phyloP scores from a whole-genome alignment of 1,140 invertebrate genomes.

The Medauroidea extradentata region DNA sequence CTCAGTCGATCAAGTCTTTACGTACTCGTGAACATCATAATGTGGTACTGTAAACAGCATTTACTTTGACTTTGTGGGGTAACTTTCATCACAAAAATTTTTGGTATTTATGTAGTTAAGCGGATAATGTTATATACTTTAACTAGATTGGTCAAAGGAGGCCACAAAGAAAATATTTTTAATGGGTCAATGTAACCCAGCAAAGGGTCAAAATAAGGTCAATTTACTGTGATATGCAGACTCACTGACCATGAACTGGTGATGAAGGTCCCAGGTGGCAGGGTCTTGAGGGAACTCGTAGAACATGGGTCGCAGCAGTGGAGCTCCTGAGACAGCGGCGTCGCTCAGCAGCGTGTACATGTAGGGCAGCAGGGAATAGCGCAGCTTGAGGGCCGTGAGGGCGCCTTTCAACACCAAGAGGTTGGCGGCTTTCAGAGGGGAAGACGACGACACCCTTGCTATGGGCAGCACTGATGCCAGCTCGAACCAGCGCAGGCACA shows the following conservation, averaged over 20 bases:
- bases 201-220: too few relatives aligned
- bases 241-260: conserved; percentile 28
- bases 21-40: too few relatives aligned
- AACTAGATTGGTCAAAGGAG: too few relatives aligned
- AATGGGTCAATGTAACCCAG: too few relatives aligned
- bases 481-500: conserved; percentile 45
- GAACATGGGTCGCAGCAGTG: conserved; percentile 43
- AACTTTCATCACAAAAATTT: too few relatives aligned
- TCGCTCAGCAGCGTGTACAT: conserved; percentile 44
- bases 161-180: too few relatives aligned
- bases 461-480: conserved; percentile 31
- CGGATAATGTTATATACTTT: too few relatives aligned
- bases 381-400: conserved; percentile 25
- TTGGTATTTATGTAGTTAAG: too few relatives aligned
- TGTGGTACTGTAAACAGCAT: too few relatives aligned
- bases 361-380: conserved; percentile 43
- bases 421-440: neutral
- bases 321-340: conserved; percentile 33
- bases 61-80: too few relatives aligned
- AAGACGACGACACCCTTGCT: neutral
- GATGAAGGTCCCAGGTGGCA: conserved; percentile 14
- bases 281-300: conserved; percentile 33
- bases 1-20: too few relatives aligned
- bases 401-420: conserved; percentile 12
- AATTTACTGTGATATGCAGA: too few relatives aligned